These are phyloP conservation scores for Albula glossodonta DNA, from an alignment of 2,113 vertebrate genomes.

Conservation along the genomic window DNA sequence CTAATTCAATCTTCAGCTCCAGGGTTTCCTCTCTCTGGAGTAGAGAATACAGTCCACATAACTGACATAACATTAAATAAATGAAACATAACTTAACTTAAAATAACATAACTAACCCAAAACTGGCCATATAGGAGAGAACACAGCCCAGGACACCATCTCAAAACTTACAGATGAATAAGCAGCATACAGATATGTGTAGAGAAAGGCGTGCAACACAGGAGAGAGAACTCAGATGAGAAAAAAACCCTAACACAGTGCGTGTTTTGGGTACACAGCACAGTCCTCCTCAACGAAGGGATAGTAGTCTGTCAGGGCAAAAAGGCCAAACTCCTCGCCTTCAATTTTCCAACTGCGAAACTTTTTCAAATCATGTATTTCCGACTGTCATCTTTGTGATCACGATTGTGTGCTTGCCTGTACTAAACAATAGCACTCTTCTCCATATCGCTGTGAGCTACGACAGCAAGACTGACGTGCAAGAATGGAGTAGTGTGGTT, in stretches of 20 bases:
- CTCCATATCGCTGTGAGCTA: background rate
- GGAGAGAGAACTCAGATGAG: too few species aligned
- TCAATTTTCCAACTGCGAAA: background rate
- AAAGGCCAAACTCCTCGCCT: background rate
- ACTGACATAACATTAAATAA: too few species aligned
- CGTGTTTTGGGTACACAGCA: too few species aligned
- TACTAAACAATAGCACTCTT: background rate
- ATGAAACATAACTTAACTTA: background rate
- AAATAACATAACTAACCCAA: background rate
- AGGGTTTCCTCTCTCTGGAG: too few species aligned
- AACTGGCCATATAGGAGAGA: background rate
- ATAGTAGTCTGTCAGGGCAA: background rate
- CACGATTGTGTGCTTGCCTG: background rate
- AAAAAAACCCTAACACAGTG: too few species aligned
- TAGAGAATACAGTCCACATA: too few species aligned
- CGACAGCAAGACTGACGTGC: background rate
- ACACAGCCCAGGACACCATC: background rate
- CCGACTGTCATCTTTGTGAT: background rate
- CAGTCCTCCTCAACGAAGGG: background rate
- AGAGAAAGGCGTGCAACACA: too few species aligned
- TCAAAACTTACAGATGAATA: too few species aligned
- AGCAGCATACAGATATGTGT: too few species aligned
- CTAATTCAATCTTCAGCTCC: too few species aligned
- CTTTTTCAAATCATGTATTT: background rate
- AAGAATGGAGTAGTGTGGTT: background rate